Percentiles rank a stretch among this genome's conserved stretches.
These are phyloP conservation scores for Diachasmimorpha longicaudata DNA, from an alignment of 1,140 invertebrate species.

Conservation along the genomic window DNA sequence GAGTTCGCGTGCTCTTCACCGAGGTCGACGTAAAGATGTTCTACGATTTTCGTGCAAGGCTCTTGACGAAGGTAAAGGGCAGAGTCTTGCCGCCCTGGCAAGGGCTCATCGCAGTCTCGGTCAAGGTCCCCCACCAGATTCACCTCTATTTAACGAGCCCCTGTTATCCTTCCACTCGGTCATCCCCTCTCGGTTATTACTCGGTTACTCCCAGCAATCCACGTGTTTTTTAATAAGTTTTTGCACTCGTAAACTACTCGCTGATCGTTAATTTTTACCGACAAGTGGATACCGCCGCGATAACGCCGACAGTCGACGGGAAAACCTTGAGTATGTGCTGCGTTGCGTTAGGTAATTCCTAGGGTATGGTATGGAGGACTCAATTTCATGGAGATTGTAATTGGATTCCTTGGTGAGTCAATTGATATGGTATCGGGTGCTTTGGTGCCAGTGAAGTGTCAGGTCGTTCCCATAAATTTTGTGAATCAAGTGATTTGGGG, in stretches of 20 bases:
- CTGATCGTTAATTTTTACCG: background rate
- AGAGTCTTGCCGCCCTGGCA: background rate
- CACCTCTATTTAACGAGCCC: background rate
- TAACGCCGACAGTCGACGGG: too few species aligned
- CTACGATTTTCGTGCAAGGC: conserved; percentile 7
- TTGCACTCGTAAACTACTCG: background rate
- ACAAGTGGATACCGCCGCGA: background rate
- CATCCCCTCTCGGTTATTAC: background rate
- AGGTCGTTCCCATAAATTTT: too few species aligned
- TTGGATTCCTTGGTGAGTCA: background rate
- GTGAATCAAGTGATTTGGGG: too few species aligned
- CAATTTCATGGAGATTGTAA: background rate
- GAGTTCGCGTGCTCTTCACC: background rate
- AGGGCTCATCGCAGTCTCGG: background rate
- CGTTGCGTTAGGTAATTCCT: background rate
- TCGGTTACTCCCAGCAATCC: background rate
- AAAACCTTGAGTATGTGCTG: background rate
- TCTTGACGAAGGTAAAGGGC: background rate
- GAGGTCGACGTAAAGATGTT: conserved; percentile 3
- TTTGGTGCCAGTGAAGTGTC: too few species aligned
- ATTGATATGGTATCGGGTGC: background rate
- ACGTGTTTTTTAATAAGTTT: background rate
- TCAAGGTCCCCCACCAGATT: conserved; percentile 10
- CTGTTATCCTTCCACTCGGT: background rate
- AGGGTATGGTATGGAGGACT: background rate